A percentile compares a stretch with the other conserved stretches of the same genome.
Evolutionary conservation across 1,140 invertebrate genomes (phyloP).

Genomic region (Chironomus tepperi): DNA sequence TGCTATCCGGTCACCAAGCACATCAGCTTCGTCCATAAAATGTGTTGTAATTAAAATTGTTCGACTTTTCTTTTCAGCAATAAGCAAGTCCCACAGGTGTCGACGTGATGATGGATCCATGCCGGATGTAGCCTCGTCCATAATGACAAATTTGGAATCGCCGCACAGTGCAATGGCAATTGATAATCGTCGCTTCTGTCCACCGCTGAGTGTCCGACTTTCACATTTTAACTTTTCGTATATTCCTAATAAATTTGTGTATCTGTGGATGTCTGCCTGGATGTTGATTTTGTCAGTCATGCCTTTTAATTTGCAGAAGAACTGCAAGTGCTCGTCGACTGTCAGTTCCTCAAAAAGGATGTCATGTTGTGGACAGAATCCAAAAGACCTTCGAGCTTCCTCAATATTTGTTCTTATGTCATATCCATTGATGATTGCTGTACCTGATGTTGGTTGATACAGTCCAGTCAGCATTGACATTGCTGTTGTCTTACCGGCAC

Average conservation of each 20-base stretch:
- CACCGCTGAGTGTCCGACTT: constrained; percentile 54
- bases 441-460: constrained; percentile 53
- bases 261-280: constrained; percentile 44
- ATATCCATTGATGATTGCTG: constrained; percentile 51
- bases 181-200: constrained; percentile 69
- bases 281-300: constrained; percentile 41
- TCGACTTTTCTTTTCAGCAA: constrained; percentile 41
- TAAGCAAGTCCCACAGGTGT: constrained; percentile 74
- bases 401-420: constrained; percentile 47
- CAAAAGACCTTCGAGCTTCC: constrained; percentile 53
- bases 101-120: constrained; percentile 85
- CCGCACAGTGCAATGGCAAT: constrained; percentile 65
- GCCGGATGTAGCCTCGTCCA: constrained; percentile 83
- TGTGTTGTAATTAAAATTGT: constrained; percentile 87
- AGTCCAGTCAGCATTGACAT: constrained; percentile 70
- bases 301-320: constrained; percentile 67
- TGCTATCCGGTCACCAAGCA: constrained; percentile 80
- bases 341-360: constrained; percentile 81
- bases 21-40: constrained; percentile 94
- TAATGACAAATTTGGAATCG: constrained; percentile 52
- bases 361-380: constrained; percentile 87
- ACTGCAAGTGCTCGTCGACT: constrained; percentile 76
- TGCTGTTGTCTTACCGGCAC: constrained; percentile 52
- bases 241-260: constrained; percentile 54
- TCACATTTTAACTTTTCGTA: constrained; percentile 38